Conservation (phyloP, 2,113 vertebrate genomes). For the Lampris megalopsis region DNA sequence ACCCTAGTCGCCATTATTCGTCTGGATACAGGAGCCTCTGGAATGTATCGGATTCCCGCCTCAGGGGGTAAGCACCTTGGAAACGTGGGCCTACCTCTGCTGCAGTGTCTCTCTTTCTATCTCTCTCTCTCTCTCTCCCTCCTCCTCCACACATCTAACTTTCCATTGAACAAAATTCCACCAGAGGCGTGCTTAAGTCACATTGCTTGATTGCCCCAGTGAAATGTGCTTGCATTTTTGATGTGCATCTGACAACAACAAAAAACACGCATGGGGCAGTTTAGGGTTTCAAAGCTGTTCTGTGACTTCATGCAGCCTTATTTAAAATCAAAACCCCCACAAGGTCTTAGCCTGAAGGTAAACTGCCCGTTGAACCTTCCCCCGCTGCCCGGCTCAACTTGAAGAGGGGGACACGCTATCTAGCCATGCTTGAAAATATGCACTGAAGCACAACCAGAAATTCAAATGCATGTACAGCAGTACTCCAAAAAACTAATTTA, state of each 20-base stretch:
- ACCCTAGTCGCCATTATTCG: constrained; percentile 76
- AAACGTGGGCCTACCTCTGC: constrained; percentile 68
- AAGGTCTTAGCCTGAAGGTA: constrained; percentile 4
- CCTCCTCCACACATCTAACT: not conserved
- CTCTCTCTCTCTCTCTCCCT: constrained; percentile 9
- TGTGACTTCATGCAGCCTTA: constrained; percentile 24
- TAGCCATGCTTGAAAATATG: not conserved
- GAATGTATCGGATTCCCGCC: constrained; percentile 81
- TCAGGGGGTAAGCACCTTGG: constrained; percentile 68
- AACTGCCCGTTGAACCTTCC: constrained; percentile 24
- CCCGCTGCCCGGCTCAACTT: not conserved
- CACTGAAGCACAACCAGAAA: constrained; percentile 13
- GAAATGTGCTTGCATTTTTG: constrained; percentile 43
- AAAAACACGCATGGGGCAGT: constrained; percentile 27
- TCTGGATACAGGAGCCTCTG: constrained; percentile 75
- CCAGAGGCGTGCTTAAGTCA: constrained; percentile 55
- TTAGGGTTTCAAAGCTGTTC: constrained; percentile 31
- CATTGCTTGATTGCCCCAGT: constrained; percentile 38
- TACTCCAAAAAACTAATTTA: constrained; percentile 20
- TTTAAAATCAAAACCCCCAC: constrained; percentile 5
- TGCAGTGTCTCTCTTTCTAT: constrained; percentile 25
- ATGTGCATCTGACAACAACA: constrained; percentile 37
- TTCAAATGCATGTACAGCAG: constrained; percentile 12
- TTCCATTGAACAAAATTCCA: constrained; percentile 65
- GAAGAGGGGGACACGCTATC: not conserved